Evolutionary conservation across 2,113 vertebrate species (phyloP), one percentile per base, ranked within the genome.

Genomic region (Nicator chloris): DNA sequence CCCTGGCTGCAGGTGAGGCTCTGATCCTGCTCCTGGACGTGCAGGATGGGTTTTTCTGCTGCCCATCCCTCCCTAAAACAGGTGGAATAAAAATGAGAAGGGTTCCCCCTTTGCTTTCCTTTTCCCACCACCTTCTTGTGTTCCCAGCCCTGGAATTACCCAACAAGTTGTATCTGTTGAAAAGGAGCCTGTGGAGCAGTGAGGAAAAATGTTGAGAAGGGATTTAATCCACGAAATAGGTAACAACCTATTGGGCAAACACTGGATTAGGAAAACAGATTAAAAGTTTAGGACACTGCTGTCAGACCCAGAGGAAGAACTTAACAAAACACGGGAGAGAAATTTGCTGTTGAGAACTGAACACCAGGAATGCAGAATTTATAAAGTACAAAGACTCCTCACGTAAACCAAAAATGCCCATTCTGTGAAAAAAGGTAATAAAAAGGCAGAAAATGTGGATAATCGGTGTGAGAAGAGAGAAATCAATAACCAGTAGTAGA

Each of bases 11-110:
- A 93, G 94, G 95, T 95, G 88, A 91, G 84, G 39, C 26, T 65
- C 66, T 0, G 0, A 5, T 11, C 5, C 14, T 8, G 9, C 28
- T 57, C 42, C 42, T 40, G 49, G 24, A 11, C 2, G 0, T 30
- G 39, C 39, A 30, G 50, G 26, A 79, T 15, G 61, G 26, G 4
- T 8, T 66, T 33, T 68, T 31, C 35, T 57, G n/a, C 40, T 57
- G n/a, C 51, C 22, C n/a, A 22, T 33, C 42, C n/a, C 51, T 68
- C 51, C 66, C 37, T 50, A 42, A 60, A 70, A 24, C 15, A 23
- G 24, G 39, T 42, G 35, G 40, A 66, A 78, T 76, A 22, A 60
- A 83, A 65, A 72, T 20, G 40, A 39, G 33, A 27, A 45, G 54
- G 24, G 35, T 44, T 72, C n/a, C 22, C 42, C 51, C 40, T 30